phyloP scores from a whole-genome alignment of 2,113 vertebrate species.

The Gymnogyps californianus region DNA sequence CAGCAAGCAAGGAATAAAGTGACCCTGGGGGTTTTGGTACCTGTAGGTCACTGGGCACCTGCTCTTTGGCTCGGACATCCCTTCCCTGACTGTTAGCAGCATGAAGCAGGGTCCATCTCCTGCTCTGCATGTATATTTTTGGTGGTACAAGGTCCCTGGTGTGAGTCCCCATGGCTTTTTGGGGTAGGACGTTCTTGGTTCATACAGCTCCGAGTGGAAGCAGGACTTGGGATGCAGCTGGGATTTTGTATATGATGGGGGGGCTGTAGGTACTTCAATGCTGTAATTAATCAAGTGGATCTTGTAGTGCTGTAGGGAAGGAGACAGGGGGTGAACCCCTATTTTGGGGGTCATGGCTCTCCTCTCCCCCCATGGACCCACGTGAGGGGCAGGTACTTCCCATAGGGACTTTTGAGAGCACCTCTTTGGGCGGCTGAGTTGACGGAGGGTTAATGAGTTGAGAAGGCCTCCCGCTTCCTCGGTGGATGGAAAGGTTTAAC shows the following conservation, averaged over 20 bases:
- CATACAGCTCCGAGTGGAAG: rapidly evolving
- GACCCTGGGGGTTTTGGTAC: rapidly evolving
- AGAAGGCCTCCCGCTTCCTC: not conserved
- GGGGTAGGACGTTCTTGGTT: not conserved
- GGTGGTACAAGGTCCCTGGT: no score
- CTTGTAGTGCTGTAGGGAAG: not conserved
- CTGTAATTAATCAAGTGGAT: not conserved
- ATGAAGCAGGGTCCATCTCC: not conserved
- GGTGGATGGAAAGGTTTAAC: constrained; percentile 28
- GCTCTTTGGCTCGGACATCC: not conserved
- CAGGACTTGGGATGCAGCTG: not conserved
- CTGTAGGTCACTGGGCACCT: not conserved
- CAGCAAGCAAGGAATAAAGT: not conserved
- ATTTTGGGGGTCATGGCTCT: not conserved
- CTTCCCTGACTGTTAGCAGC: not conserved
- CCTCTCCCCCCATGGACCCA: not conserved
- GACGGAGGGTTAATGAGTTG: not conserved
- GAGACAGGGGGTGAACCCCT: not conserved
- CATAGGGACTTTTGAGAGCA: not conserved
- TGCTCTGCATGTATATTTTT: rapidly evolving
- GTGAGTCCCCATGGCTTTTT: not conserved
- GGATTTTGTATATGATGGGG: rapidly evolving
- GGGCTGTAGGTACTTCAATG: rapidly evolving
- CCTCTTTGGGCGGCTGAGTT: not conserved
- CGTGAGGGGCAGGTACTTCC: not conserved